These are phyloP conservation scores for Clarias macrocephalus DNA, from an alignment of 2,113 vertebrate genomes.

Conservation along the genomic window DNA sequence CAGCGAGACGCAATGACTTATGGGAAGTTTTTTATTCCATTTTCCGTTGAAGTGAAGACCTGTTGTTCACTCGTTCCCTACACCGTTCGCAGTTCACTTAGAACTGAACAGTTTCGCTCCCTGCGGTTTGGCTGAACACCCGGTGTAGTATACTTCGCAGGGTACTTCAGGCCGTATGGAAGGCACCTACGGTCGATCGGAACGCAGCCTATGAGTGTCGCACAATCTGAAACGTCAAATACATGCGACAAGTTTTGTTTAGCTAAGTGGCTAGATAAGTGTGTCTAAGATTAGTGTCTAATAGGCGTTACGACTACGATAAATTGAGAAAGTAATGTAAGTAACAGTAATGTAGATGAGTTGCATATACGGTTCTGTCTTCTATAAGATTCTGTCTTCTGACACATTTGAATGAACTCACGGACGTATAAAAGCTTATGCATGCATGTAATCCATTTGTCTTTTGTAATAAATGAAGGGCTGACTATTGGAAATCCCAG, in stretches of 20 bases:
- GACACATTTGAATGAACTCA: neutral
- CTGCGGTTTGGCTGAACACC: no score
- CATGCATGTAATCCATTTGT: neutral
- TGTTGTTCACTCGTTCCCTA: no score
- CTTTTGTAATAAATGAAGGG: conserved; percentile 71
- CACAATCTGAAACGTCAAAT: neutral
- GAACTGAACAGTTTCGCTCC: no score
- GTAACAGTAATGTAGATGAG: neutral
- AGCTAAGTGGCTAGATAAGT: neutral
- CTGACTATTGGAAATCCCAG: conserved; percentile 99
- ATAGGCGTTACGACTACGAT: neutral
- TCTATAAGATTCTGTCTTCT: neutral
- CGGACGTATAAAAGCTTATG: neutral
- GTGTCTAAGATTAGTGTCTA: neutral
- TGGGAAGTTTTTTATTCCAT: no score
- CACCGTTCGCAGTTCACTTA: no score
- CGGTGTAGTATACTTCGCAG: no score
- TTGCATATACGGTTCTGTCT: neutral
- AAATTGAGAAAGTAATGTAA: conserved; percentile 7
- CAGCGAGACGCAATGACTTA: no score
- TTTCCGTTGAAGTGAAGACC: no score
- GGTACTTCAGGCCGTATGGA: no score
- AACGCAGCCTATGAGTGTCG: neutral
- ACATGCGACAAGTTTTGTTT: neutral
- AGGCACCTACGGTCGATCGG: no score